A percentile compares a stretch with the other conserved stretches of the same genome.
These are phyloP conservation scores for Heliothis peltigera DNA, from an alignment of 2,888 invertebrate species.

Conservation along the genomic window DNA sequence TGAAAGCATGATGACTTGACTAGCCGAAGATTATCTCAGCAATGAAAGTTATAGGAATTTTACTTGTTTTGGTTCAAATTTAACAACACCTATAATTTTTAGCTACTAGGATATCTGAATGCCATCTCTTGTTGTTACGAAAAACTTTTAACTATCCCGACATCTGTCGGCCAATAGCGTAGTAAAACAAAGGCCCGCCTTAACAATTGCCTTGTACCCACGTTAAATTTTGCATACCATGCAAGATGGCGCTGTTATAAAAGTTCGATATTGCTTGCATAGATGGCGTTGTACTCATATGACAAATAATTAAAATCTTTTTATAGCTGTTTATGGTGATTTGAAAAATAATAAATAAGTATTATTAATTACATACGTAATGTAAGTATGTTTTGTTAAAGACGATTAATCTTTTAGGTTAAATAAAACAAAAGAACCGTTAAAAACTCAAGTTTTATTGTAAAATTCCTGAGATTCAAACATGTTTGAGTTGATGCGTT, in stretches of 20 bases:
- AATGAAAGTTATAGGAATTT: no score
- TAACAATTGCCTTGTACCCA: neutral
- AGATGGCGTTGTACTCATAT: conserved; percentile 27
- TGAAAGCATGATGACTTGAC: no score
- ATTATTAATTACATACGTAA: no score
- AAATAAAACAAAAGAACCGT: neutral
- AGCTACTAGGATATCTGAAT: neutral
- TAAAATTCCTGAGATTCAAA: conserved; percentile 72
- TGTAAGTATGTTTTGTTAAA: no score
- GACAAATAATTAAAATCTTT: neutral
- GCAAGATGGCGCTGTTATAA: conserved; percentile 19
- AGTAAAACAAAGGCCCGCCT: neutral
- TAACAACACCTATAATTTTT: neutral
- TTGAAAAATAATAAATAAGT: neutral
- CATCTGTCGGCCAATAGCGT: conserved; percentile 11
- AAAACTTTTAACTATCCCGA: neutral
- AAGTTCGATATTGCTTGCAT: neutral
- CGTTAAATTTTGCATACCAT: neutral
- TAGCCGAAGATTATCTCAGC: no score
- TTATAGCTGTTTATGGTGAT: neutral
- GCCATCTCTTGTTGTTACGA: neutral
- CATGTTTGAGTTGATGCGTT: conserved; percentile 70
- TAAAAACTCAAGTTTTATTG: conserved; percentile 45
- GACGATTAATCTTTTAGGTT: no score
- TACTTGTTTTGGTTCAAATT: no score